phyloP scores from a whole-genome alignment of 2,113 vertebrate genomes.

The Myanophis thanlyinensis region DNA sequence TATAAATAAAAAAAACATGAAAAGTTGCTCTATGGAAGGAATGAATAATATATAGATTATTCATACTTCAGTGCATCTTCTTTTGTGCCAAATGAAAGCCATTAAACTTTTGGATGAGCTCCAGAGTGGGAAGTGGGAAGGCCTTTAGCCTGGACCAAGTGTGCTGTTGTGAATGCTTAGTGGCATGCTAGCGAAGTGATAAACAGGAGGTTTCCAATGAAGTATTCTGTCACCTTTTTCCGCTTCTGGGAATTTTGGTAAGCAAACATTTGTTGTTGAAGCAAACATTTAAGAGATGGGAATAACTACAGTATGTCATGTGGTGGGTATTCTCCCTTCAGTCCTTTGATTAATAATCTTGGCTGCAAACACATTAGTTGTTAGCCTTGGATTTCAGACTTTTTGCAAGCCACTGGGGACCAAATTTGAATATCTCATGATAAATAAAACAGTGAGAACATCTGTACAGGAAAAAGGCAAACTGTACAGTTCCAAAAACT shows the following conservation, averaged over 20 bases:
- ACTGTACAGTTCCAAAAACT: background rate
- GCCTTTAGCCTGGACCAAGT: background rate
- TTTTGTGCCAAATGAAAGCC: conserved; percentile 36
- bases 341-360: conserved; percentile 29
- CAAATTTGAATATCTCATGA: background rate
- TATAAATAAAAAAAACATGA: too few relatives aligned
- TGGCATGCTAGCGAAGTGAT: background rate
- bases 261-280: conserved; percentile 32
- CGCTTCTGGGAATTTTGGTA: conserved; percentile 40
- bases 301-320: conserved; percentile 27
- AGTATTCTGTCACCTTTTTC: conserved; percentile 27
- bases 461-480: background rate
- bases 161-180: conserved; percentile 1
- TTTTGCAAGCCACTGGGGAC: conserved; percentile 1
- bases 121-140: background rate
- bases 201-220: conserved; percentile 38
- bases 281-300: conserved; percentile 20
- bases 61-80: background rate
- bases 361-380: background rate
- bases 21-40: background rate
- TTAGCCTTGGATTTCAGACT: conserved; percentile 5
- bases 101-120: conserved; percentile 31
- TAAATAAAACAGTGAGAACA: conserved; percentile 26
- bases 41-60: background rate
- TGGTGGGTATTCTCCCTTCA: conserved; percentile 26